Evolutionary conservation across 1,140 invertebrate genomes (phyloP).

Genomic region (Phortica variegata): DNA sequence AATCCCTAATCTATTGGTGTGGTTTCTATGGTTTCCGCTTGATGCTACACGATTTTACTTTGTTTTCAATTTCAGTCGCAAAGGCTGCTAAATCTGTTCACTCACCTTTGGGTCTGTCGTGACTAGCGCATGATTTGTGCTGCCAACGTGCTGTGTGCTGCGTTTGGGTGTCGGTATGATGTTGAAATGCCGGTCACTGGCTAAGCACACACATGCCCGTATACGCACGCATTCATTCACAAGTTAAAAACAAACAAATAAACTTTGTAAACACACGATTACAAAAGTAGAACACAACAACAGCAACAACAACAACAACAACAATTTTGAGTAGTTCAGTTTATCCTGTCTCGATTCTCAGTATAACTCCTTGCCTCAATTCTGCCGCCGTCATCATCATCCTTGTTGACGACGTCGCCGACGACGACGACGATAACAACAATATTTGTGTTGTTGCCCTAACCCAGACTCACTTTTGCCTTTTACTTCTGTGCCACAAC

Average conservation of each 20-base stretch:
- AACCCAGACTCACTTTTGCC: too few species aligned
- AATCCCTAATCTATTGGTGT: conserved; percentile 17
- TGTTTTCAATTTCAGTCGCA: conserved; percentile 4
- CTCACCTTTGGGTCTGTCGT: too few species aligned
- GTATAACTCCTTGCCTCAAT: too few species aligned
- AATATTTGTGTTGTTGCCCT: too few species aligned
- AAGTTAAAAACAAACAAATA: conserved; percentile 25
- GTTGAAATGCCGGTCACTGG: background rate
- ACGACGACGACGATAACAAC: too few species aligned
- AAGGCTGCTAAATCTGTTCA: background rate
- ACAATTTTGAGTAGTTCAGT: too few species aligned
- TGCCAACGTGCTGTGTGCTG: too few species aligned
- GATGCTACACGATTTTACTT: conserved; percentile 1
- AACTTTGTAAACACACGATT: conserved; percentile 22
- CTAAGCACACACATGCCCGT: background rate
- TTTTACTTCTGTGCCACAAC: too few species aligned
- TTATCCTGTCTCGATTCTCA: too few species aligned
- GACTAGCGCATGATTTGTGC: background rate
- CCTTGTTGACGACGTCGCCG: too few species aligned
- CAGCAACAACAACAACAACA: too few species aligned
- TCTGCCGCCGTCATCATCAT: too few species aligned
- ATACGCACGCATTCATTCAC: background rate
- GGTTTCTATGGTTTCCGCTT: conserved; percentile 6
- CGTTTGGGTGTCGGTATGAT: background rate
- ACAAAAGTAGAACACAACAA: conserved; percentile 9